Percentiles rank a stretch among this genome's conserved stretches.
These are phyloP conservation scores for Lasioglossum albipes DNA, from an alignment of 1,140 invertebrate genomes.

Conservation along the genomic window DNA sequence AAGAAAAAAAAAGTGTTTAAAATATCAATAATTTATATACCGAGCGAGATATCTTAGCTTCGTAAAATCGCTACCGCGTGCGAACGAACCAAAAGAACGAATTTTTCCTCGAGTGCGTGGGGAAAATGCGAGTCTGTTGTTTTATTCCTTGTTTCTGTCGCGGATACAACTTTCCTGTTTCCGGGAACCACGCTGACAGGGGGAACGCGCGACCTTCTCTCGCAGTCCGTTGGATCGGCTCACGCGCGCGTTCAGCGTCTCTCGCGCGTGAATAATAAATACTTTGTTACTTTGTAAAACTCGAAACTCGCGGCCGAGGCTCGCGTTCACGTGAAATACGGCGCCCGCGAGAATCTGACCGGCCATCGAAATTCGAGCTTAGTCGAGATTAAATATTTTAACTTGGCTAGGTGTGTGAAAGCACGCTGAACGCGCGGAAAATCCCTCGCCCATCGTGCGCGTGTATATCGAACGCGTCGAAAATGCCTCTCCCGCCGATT, in stretches of 20 bases:
- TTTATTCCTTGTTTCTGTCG: too few relatives aligned
- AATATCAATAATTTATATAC: conserved; percentile 74
- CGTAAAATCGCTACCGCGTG: conserved; percentile 59
- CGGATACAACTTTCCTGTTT: too few relatives aligned
- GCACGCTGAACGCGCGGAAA: conserved; percentile 69
- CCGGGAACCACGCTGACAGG: too few relatives aligned
- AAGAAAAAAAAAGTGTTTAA: conserved; percentile 73
- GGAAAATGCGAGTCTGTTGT: too few relatives aligned
- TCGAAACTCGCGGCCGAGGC: conserved; percentile 63
- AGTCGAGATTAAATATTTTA: conserved; percentile 74
- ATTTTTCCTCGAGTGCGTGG: not conserved
- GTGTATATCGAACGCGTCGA: too few relatives aligned
- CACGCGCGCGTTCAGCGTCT: conserved; percentile 69
- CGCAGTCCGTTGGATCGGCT: conserved; percentile 39
- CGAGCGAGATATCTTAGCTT: conserved; percentile 67
- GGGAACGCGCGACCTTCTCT: not conserved
- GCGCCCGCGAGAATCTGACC: not conserved
- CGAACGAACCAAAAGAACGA: not conserved
- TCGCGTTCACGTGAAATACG: too few relatives aligned
- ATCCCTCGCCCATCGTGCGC: conserved; percentile 45
- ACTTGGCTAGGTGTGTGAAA: conserved; percentile 63
- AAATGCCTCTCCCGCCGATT: too few relatives aligned
- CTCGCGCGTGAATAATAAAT: conserved; percentile 75
- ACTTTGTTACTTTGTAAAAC: conserved; percentile 77
- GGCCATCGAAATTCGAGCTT: conserved; percentile 71